Conservation (phyloP, 2,888 invertebrate genomes). For the Argyresthia goedartella region DNA sequence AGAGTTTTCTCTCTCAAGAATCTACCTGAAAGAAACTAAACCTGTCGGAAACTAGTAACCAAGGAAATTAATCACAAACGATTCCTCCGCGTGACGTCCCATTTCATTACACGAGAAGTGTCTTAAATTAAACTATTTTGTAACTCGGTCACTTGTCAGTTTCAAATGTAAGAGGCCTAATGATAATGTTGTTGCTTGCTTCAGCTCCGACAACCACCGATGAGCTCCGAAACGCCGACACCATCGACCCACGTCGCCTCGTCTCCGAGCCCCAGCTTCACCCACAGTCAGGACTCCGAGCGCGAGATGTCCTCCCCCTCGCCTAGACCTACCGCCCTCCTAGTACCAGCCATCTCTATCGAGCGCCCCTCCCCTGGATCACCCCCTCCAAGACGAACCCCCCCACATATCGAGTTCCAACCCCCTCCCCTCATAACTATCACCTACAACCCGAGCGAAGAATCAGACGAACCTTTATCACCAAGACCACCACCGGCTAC, state of each 20-base stretch:
- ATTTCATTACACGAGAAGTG: too few species aligned
- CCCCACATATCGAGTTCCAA: constrained; percentile 76
- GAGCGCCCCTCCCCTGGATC: constrained; percentile 79
- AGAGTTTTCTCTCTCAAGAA: background rate
- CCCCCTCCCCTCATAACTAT: constrained; percentile 80
- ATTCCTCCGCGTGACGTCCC: too few species aligned
- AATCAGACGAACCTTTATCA: constrained; percentile 80
- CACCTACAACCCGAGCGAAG: constrained; percentile 82
- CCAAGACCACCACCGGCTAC: constrained; percentile 71
- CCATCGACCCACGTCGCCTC: constrained; percentile 59
- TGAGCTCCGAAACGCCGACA: constrained; percentile 54
- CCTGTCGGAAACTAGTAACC: background rate
- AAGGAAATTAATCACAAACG: too few species aligned
- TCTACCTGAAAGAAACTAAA: background rate
- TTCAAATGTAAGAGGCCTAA: too few species aligned
- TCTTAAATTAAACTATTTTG: too few species aligned
- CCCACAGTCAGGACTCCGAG: constrained; percentile 60
- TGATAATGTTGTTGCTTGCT: constrained; percentile 20
- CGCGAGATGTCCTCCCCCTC: constrained; percentile 53
- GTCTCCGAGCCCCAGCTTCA: constrained; percentile 56
- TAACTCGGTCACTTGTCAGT: too few species aligned
- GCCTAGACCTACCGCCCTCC: constrained; percentile 59
- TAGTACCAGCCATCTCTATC: constrained; percentile 75
- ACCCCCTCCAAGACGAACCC: constrained; percentile 70
- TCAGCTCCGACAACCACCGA: constrained; percentile 67